phyloP scores from a whole-genome alignment of 2,113 vertebrate genomes.

The Coreoperca whiteheadi region DNA sequence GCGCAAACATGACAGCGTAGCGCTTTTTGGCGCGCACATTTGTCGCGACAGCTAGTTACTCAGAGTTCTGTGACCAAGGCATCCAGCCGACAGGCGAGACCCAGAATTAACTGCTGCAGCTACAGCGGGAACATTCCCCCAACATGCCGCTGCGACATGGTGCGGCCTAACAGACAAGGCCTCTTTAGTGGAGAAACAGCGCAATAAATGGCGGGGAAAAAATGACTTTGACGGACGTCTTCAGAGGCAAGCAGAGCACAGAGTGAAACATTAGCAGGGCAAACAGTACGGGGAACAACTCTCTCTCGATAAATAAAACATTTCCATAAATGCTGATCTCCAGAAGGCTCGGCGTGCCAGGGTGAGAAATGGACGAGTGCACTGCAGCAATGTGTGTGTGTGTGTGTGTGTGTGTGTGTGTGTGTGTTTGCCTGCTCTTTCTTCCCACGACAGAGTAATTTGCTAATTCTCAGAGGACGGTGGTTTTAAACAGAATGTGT shows the following conservation, averaged over 20 bases:
- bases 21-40: background rate
- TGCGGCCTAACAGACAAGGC: background rate
- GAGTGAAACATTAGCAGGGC: constrained; percentile 39
- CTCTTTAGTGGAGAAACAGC: background rate
- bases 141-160: constrained; percentile 14
- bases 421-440: background rate
- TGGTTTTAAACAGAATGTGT: background rate
- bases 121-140: background rate
- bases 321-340: constrained; percentile 40
- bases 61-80: constrained; percentile 27
- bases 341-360: background rate
- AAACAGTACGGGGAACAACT: constrained; percentile 24
- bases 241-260: constrained; percentile 7
- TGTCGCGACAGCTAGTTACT: constrained; percentile 42
- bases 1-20: background rate
- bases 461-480: constrained; percentile 10
- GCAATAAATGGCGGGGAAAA: background rate
- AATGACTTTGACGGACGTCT: constrained; percentile 2
- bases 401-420: constrained; percentile 6
- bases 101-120: constrained; percentile 11
- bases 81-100: constrained; percentile 22
- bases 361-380: constrained; percentile 35
- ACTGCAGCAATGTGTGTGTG: constrained; percentile 2
- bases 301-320: constrained; percentile 53
- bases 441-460: constrained; percentile 21